A percentile compares a stretch with the other conserved stretches of the same genome.
Conservation (phyloP, 53 echinoderm and acorn worm species). For the Henricia sp. region DNA sequence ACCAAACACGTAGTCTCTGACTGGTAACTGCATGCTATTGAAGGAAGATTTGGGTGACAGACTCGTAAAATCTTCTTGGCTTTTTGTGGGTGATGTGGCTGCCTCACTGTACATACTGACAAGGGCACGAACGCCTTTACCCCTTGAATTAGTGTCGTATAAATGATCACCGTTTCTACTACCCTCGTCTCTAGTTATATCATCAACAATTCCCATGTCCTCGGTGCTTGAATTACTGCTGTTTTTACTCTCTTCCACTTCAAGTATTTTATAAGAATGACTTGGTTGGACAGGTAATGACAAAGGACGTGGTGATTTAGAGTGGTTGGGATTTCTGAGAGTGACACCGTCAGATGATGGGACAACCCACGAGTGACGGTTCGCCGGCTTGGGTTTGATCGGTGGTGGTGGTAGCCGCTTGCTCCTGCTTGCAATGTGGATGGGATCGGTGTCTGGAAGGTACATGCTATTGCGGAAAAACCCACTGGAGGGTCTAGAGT, state of each 20-base stretch:
- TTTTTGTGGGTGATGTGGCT: constrained; percentile 23
- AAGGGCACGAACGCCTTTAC: constrained; percentile 38
- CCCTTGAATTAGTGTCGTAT: constrained; percentile 43
- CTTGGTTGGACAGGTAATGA: neutral
- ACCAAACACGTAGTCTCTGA: constrained; percentile 32
- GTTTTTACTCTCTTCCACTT: constrained; percentile 36
- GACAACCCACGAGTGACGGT: constrained; percentile 32
- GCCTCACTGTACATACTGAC: constrained; percentile 53
- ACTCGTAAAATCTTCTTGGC: too few relatives aligned
- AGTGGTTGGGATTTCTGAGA: neutral
- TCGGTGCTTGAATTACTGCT: constrained; percentile 41
- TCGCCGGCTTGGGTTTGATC: constrained; percentile 63
- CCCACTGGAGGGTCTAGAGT: constrained; percentile 31
- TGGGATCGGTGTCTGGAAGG: constrained; percentile 63
- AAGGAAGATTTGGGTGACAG: constrained; percentile 2
- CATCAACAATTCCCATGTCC: constrained; percentile 60
- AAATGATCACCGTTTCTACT: constrained; percentile 29
- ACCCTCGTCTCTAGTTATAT: constrained; percentile 28
- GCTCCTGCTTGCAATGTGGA: constrained; percentile 9
- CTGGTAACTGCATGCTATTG: constrained; percentile 8
- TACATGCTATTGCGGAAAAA: constrained; percentile 63
- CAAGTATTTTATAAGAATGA: neutral
- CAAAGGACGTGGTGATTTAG: neutral
- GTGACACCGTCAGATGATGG: neutral
- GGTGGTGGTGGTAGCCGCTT: constrained; percentile 57